These are phyloP conservation scores for Apodemus speciosus DNA, from an alignment of 2,113 vertebrate species.

Conservation along the genomic window DNA sequence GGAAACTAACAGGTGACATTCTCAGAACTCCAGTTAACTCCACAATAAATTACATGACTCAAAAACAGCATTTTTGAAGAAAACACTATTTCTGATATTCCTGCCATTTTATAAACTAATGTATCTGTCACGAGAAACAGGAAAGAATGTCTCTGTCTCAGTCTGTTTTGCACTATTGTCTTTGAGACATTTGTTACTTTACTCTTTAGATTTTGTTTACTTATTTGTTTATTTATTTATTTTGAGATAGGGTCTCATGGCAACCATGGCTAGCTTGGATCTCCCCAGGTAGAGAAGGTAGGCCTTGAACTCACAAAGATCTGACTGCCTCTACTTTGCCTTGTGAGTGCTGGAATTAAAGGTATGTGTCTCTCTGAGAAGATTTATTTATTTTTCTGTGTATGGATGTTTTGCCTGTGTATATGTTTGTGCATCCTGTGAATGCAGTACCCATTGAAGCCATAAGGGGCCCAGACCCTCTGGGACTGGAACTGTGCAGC, in stretches of 20 bases:
- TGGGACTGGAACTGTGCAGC: not conserved
- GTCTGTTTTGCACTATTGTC: not conserved
- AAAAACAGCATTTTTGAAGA: slow-evolving; percentile 17
- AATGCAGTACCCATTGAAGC: not conserved
- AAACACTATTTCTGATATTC: not conserved
- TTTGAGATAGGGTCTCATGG: not conserved
- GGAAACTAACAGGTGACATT: not conserved
- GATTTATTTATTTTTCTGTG: not conserved
- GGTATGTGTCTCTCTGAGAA: not conserved
- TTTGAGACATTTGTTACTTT: not conserved
- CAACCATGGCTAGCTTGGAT: not conserved
- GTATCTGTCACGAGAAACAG: slow-evolving; percentile 1
- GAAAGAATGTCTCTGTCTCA: slow-evolving; percentile 1
- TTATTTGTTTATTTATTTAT: not conserved
- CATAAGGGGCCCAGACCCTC: not conserved
- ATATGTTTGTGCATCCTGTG: not conserved
- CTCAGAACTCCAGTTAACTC: slow-evolving; percentile 3
- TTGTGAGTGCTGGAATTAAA: not conserved
- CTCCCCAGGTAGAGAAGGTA: not conserved
- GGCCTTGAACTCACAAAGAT: not conserved
- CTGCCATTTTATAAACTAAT: slow-evolving; percentile 15
- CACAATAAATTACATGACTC: slow-evolving; percentile 42
- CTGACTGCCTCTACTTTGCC: not conserved
- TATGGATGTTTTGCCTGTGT: not conserved
- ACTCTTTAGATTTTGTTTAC: not conserved